phyloP scores from a whole-genome alignment of 2,113 vertebrate genomes.

The human (Homo sapiens) region GRCh38 chr11:108827001-108827500 shows the following conservation, averaged over 20 bases:
- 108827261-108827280: background rate
- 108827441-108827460: background rate
- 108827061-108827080: background rate
- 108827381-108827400: no score
- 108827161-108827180: background rate
- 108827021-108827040: background rate
- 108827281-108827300: background rate
- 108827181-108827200: background rate
- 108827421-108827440: background rate
- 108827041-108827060: background rate
- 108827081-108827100: slow-evolving; percentile 15
- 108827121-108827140: background rate
- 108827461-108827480: background rate
- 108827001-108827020: background rate
- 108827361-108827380: background rate
- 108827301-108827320: background rate
- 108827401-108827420: background rate
- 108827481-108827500: background rate
- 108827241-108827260: background rate
- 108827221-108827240: background rate
- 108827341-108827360: background rate
- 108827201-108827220: background rate
- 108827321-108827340: background rate
- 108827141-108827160: background rate
- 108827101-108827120: background rate